Evolutionary conservation across 1,140 invertebrate genomes (phyloP).

Genomic region (Magallana gigas): DNA sequence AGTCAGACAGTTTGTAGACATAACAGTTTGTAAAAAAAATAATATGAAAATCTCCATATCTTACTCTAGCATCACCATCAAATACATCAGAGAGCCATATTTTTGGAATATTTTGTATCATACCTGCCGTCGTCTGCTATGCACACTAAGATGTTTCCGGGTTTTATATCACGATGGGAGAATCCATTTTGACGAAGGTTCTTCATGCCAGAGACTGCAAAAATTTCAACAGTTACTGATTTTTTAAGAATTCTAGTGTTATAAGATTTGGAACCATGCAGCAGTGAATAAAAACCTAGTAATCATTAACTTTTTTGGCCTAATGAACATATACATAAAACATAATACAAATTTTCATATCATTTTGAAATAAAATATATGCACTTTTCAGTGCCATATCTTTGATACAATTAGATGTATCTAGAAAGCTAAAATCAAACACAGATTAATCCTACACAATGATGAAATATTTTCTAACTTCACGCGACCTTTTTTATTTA

Average conservation of each 20-base stretch:
- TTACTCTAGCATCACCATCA: background rate
- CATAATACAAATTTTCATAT: no score
- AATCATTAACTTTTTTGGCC: no score
- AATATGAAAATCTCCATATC: background rate
- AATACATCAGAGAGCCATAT: no score
- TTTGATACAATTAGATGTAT: no score
- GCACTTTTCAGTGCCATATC: no score
- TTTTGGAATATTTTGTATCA: background rate
- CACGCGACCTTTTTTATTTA: no score
- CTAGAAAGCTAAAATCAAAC: no score
- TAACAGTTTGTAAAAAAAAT: slow-evolving; percentile 74
- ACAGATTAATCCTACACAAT: no score
- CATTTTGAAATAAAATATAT: no score
- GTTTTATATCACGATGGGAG: slow-evolving; percentile 96
- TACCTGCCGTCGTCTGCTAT: slow-evolving; percentile 91
- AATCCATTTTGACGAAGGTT: slow-evolving; percentile 86
- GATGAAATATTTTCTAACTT: no score
- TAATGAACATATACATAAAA: no score
- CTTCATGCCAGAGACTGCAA: slow-evolving; percentile 69
- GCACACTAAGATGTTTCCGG: slow-evolving; percentile 99
- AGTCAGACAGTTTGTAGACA: slow-evolving; percentile 97
- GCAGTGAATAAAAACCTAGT: no score
- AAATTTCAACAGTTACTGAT: background rate
- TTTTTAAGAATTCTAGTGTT: background rate
- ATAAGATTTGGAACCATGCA: background rate